These are phyloP conservation scores for Ormia ochracea DNA, from an alignment of 2,888 invertebrate genomes.

Conservation along the genomic window DNA sequence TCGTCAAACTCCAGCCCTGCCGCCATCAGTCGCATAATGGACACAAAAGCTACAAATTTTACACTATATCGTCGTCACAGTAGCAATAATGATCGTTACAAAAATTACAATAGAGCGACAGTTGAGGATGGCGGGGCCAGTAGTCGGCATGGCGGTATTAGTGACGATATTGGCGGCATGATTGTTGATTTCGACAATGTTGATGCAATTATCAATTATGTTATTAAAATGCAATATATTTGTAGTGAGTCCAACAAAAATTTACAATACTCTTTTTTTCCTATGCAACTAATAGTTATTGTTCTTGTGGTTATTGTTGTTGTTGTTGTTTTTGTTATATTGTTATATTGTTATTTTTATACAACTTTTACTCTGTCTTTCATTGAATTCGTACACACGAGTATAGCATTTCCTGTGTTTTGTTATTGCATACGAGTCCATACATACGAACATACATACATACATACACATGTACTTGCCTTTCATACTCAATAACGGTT, in stretches of 20 bases:
- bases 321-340: background rate
- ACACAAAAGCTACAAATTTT: background rate
- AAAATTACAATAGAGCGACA: constrained; percentile 2
- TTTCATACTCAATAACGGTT: constrained; percentile 24
- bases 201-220: constrained; percentile 64
- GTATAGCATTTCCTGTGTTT: too few species aligned
- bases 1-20: constrained; percentile 26
- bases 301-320: too few species aligned
- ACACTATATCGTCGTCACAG: constrained; percentile 23
- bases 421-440: too few species aligned
- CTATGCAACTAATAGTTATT: too few species aligned
- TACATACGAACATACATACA: too few species aligned
- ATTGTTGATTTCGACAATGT: constrained; percentile 62
- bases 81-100: constrained; percentile 8
- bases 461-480: background rate
- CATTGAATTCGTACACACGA: too few species aligned
- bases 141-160: background rate
- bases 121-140: background rate
- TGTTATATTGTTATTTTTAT: background rate
- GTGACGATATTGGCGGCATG: constrained; percentile 51
- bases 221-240: constrained; percentile 63
- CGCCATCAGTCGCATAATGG: constrained; percentile 22
- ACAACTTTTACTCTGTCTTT: constrained; percentile 33
- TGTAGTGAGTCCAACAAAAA: constrained; percentile 52
- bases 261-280: background rate